A percentile compares a stretch with the other conserved stretches of the same genome.
Conservation (phyloP, 2,888 invertebrate species). For the Drosophila phalerata region DNA sequence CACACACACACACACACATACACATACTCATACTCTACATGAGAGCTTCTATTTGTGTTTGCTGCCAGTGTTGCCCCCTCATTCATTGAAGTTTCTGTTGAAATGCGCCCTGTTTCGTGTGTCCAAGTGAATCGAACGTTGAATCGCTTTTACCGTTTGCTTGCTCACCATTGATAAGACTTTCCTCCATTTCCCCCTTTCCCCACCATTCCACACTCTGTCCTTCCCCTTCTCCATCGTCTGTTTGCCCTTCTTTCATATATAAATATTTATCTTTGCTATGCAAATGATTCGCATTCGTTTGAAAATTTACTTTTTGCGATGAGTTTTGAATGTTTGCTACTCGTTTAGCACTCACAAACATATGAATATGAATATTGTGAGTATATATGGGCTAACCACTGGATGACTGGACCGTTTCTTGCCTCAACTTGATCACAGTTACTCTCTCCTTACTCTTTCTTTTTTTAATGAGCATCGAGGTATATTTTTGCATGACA, state of each 20-base stretch:
- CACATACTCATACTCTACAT: constrained; percentile 6
- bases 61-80: constrained; percentile 18
- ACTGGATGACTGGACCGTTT: constrained; percentile 32
- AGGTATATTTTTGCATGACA: constrained; percentile 38
- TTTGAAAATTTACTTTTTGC: constrained; percentile 41
- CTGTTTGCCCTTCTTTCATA: constrained; percentile 14
- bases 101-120: constrained; percentile 10
- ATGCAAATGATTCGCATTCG: constrained; percentile 69
- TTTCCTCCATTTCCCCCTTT: neutral
- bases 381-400: constrained; percentile 54
- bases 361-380: constrained; percentile 18
- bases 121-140: constrained; percentile 38
- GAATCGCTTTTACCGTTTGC: constrained; percentile 39
- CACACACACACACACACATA: constrained; percentile 6
- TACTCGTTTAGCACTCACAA: constrained; percentile 2
- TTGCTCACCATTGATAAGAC: constrained; percentile 46
- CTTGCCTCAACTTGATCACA: constrained; percentile 17
- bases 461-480: constrained; percentile 38
- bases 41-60: constrained; percentile 47
- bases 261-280: constrained; percentile 73
- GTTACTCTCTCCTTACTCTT: constrained; percentile 15
- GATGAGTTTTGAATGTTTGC: constrained; percentile 22
- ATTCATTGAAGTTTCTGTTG: constrained; percentile 17
- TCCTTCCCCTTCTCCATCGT: too few species aligned
- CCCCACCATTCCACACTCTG: neutral